These are phyloP conservation scores for Cheilosia pagana DNA, from an alignment of 2,888 invertebrate species.

Conservation along the genomic window DNA sequence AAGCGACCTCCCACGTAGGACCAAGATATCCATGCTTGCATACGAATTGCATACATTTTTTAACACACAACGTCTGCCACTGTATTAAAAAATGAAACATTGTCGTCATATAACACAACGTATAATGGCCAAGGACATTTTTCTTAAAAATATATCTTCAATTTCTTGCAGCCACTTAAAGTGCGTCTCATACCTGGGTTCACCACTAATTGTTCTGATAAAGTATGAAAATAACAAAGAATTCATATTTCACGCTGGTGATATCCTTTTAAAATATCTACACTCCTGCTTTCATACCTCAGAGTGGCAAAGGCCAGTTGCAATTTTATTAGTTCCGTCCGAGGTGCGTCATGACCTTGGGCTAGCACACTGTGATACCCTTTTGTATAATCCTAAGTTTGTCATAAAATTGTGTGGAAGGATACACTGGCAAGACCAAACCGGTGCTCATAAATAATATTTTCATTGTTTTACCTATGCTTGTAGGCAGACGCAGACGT, in stretches of 20 bases:
- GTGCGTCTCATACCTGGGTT: constrained; percentile 35
- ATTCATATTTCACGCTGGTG: constrained; percentile 65
- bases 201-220: constrained; percentile 50
- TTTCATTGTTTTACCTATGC: constrained; percentile 27
- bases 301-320: constrained; percentile 27
- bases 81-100: neutral
- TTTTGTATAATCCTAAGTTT: constrained; percentile 66
- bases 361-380: constrained; percentile 54
- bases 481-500: constrained; percentile 28
- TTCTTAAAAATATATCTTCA: neutral
- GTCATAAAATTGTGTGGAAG: constrained; percentile 67
- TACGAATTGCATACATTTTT: no score
- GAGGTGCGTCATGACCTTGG: constrained; percentile 42
- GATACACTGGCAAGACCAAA: constrained; percentile 31
- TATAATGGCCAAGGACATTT: constrained; percentile 25
- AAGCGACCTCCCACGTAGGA: no score
- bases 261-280: constrained; percentile 23
- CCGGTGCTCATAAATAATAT: constrained; percentile 65
- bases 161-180: constrained; percentile 2
- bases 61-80: neutral
- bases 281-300: constrained; percentile 25
- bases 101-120: no score
- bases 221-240: constrained; percentile 49
- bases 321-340: constrained; percentile 52
- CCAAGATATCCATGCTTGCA: no score